phyloP scores from a whole-genome alignment of 2,888 invertebrate genomes.

The Limnephilus marmoratus region DNA sequence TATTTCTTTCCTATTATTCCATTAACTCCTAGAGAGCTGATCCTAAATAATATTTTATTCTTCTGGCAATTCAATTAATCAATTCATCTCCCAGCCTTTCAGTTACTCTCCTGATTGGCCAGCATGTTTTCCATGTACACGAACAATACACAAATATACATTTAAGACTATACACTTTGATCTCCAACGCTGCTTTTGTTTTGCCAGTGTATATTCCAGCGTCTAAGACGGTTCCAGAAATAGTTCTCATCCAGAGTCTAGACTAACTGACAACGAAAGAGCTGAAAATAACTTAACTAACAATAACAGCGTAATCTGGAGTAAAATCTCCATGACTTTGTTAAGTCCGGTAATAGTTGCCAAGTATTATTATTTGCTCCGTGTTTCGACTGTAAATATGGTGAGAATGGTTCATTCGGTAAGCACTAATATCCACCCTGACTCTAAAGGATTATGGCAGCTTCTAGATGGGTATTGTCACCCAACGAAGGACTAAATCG shows the following conservation, averaged over 20 bases:
- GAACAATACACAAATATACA: neutral
- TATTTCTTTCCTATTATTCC: no score
- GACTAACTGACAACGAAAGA: neutral
- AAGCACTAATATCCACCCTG: neutral
- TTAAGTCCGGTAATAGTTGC: neutral
- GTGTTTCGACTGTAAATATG: neutral
- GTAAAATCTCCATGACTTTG: neutral
- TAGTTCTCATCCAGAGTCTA: neutral
- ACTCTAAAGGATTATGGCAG: slow-evolving; percentile 2
- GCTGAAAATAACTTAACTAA: neutral
- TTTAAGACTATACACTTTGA: neutral
- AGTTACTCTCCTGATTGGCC: neutral
- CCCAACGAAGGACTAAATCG: slow-evolving; percentile 26
- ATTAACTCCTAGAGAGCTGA: neutral
- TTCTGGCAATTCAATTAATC: neutral
- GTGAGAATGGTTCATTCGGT: neutral
- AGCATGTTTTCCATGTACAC: neutral
- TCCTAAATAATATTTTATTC: neutral
- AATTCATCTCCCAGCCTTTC: neutral
- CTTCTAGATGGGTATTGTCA: slow-evolving; percentile 24
- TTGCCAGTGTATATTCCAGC: neutral
- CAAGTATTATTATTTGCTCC: slow-evolving; percentile 5
- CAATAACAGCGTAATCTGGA: neutral
- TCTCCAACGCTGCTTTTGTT: neutral
- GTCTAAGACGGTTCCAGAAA: neutral